Percentiles rank a stretch among this genome's conserved stretches.
Evolutionary conservation across 2,888 invertebrate genomes (phyloP).

Genomic region (Balanococcus diminutus): DNA sequence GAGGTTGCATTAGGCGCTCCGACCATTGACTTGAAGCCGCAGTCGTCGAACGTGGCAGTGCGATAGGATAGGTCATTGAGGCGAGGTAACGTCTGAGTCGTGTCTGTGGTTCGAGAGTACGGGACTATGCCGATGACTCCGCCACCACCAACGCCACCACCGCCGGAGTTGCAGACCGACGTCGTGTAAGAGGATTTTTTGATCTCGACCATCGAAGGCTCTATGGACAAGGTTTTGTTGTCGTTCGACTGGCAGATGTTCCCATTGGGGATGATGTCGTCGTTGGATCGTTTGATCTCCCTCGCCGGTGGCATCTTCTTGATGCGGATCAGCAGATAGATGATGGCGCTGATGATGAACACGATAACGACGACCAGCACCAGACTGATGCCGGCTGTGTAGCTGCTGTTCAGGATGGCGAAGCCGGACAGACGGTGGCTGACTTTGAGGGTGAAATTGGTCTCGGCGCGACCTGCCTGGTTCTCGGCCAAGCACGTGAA

Average conservation of each 20-base stretch:
- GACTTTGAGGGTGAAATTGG: constrained; percentile 86
- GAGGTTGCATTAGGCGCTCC: constrained; percentile 64
- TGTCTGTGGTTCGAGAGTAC: not conserved
- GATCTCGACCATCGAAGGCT: constrained; percentile 40
- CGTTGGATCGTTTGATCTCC: constrained; percentile 65
- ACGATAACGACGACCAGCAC: constrained; percentile 79
- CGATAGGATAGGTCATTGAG: not conserved
- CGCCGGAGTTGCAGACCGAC: not conserved
- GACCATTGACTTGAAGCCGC: constrained; percentile 27
- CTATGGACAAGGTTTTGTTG: not conserved
- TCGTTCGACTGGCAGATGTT: constrained; percentile 54
- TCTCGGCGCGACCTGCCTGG: constrained; percentile 83
- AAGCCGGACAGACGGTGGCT: constrained; percentile 75
- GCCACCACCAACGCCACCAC: not conserved
- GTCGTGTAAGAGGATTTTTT: not conserved
- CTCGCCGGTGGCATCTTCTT: constrained; percentile 68
- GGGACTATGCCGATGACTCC: constrained; percentile 36
- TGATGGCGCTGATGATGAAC: constrained; percentile 73
- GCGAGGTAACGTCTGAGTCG: constrained; percentile 56
- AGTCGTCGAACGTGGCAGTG: constrained; percentile 49
- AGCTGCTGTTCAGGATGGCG: constrained; percentile 80
- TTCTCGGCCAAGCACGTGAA: constrained; percentile 91
- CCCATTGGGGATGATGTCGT: constrained; percentile 71
- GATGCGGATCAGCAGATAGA: constrained; percentile 76
- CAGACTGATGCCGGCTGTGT: constrained; percentile 83